Conservation (phyloP, 2,888 invertebrate genomes). For the Autographa pulchrina region DNA sequence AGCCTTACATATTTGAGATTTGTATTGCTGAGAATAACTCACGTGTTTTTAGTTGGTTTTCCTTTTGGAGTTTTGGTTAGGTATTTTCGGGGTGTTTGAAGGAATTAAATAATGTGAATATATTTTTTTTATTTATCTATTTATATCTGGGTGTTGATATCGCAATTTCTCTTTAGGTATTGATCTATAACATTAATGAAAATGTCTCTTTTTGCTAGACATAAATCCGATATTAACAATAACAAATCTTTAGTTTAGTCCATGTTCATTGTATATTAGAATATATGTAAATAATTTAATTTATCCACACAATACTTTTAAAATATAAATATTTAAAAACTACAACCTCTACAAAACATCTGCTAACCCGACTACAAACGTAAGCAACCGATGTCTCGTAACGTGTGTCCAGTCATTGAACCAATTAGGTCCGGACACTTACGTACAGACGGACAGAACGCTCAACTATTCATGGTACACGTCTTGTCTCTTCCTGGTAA, state of each 20-base stretch:
- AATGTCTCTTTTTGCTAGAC: too few relatives aligned
- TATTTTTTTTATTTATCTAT: too few relatives aligned
- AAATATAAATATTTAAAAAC: neutral
- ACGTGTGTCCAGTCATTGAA: slow-evolving; percentile 54
- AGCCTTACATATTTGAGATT: slow-evolving; percentile 48
- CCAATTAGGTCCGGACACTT: slow-evolving; percentile 54
- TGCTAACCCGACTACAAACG: slow-evolving; percentile 12
- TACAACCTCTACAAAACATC: neutral
- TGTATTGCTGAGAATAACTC: slow-evolving; percentile 42
- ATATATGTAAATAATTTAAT: too few relatives aligned
- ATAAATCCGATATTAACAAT: too few relatives aligned
- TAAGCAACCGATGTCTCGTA: slow-evolving; percentile 33
- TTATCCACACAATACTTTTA: neutral
- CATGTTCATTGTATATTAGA: too few relatives aligned
- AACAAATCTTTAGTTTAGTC: too few relatives aligned
- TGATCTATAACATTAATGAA: too few relatives aligned
- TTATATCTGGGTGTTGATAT: too few relatives aligned
- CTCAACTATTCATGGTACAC: slow-evolving; percentile 57
- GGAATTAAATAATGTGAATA: too few relatives aligned
- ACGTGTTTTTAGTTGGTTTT: slow-evolving; percentile 30
- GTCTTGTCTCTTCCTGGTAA: slow-evolving; percentile 51
- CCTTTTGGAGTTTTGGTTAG: slow-evolving; percentile 11
- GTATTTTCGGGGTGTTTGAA: neutral
- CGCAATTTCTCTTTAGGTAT: too few relatives aligned
- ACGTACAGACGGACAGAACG: slow-evolving; percentile 43